Conservation (phyloP, 92 coral and sea anemone species). For the Umimayanthus kanabou region DNA sequence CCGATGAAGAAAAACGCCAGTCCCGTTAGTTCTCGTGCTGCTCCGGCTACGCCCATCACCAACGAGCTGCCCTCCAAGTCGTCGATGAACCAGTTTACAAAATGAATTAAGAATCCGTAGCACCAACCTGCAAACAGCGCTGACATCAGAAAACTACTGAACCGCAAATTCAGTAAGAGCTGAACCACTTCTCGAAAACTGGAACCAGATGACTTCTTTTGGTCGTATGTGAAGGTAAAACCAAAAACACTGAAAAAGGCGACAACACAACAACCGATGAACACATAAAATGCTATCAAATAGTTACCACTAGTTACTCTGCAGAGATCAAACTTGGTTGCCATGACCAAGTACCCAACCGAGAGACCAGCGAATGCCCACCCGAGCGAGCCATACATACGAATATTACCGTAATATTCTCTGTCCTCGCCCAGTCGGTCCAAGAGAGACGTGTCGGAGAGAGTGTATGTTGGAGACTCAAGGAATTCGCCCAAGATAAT, state of each 20-base stretch:
- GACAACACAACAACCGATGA: constrained; percentile 62
- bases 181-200: constrained; percentile 44
- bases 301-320: constrained; percentile 32
- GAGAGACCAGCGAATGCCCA: constrained; percentile 73
- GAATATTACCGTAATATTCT: constrained; percentile 58
- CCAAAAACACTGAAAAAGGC: constrained; percentile 63
- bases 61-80: constrained; percentile 66
- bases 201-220: constrained; percentile 8
- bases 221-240: constrained; percentile 62
- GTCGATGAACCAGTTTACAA: constrained; percentile 79
- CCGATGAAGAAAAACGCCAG: constrained; percentile 60
- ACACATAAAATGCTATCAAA: constrained; percentile 55
- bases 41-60: constrained; percentile 64
- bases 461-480: constrained; percentile 64
- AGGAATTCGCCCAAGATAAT: constrained; percentile 66
- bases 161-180: constrained; percentile 46
- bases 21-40: constrained; percentile 58
- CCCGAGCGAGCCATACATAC: constrained; percentile 66
- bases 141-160: constrained; percentile 57
- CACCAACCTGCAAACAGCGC: constrained; percentile 53
- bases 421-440: constrained; percentile 65
- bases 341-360: constrained; percentile 67
- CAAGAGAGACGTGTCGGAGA: constrained; percentile 71
- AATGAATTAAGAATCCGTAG: constrained; percentile 61
- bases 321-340: constrained; percentile 60